phyloP scores from a whole-genome alignment of 2,888 invertebrate species.

The Volucella inanis region DNA sequence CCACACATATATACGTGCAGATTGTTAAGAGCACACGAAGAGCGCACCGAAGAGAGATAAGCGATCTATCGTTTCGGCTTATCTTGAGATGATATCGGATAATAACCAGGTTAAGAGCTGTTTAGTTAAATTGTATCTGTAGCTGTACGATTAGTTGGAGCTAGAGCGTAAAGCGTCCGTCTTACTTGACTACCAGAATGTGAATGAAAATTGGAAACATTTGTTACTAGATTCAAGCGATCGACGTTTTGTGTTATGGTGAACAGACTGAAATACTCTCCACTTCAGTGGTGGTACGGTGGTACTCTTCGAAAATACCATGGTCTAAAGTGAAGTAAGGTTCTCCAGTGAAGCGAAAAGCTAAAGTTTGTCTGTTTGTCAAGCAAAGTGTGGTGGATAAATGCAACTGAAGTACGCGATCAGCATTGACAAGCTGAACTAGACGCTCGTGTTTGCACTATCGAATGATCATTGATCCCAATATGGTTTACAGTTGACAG shows the following conservation, averaged over 20 bases:
- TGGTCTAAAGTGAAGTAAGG: slow-evolving; percentile 45
- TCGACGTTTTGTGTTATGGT: slow-evolving; percentile 30
- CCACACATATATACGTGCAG: slow-evolving; percentile 1
- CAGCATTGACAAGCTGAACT: slow-evolving; percentile 15
- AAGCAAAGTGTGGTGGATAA: slow-evolving; percentile 9
- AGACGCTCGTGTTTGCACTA: slow-evolving; percentile 26
- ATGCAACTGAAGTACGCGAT: slow-evolving; percentile 27
- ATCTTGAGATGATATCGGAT: slow-evolving; percentile 16
- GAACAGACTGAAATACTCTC: slow-evolving; percentile 37
- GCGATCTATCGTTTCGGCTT: neutral
- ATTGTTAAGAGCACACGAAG: slow-evolving; percentile 45
- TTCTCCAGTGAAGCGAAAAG: slow-evolving; percentile 9
- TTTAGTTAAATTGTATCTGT: no score
- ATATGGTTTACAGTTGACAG: slow-evolving; percentile 25
- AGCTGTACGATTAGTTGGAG: neutral
- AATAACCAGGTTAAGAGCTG: slow-evolving; percentile 11
- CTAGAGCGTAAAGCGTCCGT: slow-evolving; percentile 63
- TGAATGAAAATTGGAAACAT: slow-evolving; percentile 52
- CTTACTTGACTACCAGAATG: slow-evolving; percentile 63
- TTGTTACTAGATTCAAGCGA: slow-evolving; percentile 5
- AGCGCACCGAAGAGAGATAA: slow-evolving; percentile 38
- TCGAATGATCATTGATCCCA: slow-evolving; percentile 57
- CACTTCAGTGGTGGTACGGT: slow-evolving; percentile 8
- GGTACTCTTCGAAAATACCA: slow-evolving; percentile 44
- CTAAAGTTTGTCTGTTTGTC: slow-evolving; percentile 19